phyloP scores from a whole-genome alignment of 2,888 invertebrate genomes.

The Nesidiocoris tenuis region DNA sequence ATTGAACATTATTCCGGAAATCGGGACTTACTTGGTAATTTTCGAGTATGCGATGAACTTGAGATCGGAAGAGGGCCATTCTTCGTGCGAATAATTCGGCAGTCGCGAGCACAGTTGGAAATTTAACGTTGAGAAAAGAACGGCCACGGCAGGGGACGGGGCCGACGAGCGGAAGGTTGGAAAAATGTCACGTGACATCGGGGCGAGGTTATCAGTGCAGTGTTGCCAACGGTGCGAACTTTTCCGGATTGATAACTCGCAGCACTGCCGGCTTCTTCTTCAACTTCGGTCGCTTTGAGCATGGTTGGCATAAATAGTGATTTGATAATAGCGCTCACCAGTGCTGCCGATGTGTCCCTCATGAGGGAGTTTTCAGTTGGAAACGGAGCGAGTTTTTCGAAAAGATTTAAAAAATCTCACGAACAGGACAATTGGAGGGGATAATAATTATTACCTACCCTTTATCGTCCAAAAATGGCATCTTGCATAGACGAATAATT shows the following conservation, averaged over 20 bases:
- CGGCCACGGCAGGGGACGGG: background rate
- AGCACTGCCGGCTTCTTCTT: background rate
- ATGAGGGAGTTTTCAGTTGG: too few species aligned
- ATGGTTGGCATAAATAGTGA: too few species aligned
- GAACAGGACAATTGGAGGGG: too few species aligned
- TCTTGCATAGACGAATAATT: too few species aligned
- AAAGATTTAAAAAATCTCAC: too few species aligned
- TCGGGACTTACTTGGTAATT: conserved; percentile 21
- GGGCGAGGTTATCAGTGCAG: background rate
- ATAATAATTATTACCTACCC: too few species aligned
- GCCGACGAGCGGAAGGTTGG: background rate
- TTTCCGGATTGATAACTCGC: background rate
- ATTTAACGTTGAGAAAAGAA: conserved; percentile 20
- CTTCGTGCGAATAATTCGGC: conserved; percentile 9
- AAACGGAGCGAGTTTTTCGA: too few species aligned
- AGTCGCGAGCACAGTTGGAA: conserved; percentile 25
- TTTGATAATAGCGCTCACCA: too few species aligned
- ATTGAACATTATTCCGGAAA: background rate
- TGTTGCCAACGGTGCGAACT: background rate
- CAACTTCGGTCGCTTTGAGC: too few species aligned
- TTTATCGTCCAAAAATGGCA: too few species aligned
- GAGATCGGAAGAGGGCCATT: conserved; percentile 35
- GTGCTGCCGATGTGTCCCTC: too few species aligned
- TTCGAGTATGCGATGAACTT: conserved; percentile 29
- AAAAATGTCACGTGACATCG: conserved; percentile 3